Percentiles rank a stretch among this genome's conserved stretches.
These are phyloP conservation scores for Argentina silus DNA, from an alignment of 2,797 vertebrate genomes.

Conservation along the genomic window DNA sequence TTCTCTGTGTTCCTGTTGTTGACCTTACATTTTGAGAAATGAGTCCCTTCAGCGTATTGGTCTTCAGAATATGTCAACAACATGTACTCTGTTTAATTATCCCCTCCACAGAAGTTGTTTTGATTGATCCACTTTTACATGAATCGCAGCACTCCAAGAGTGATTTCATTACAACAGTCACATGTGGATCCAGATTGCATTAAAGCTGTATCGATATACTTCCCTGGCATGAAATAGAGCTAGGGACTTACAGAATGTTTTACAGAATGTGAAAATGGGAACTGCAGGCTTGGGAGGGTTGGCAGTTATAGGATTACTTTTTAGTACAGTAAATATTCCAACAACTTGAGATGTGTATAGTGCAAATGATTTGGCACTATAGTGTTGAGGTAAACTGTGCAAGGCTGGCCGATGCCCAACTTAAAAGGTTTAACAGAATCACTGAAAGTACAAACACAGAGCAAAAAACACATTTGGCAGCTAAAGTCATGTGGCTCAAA, in stretches of 20 bases:
- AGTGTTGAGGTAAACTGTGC: no score
- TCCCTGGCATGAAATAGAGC: slow-evolving; percentile 23
- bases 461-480: no score
- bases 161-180: slow-evolving; percentile 74
- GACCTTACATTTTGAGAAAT: no score
- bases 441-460: no score
- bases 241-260: not conserved
- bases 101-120: slow-evolving; percentile 57
- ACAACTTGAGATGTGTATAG: slow-evolving; percentile 1
- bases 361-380: slow-evolving; percentile 7
- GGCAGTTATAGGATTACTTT: slow-evolving; percentile 17
- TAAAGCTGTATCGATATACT: slow-evolving; percentile 58
- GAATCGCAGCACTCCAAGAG: slow-evolving; percentile 55
- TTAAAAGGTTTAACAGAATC: no score
- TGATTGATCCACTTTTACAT: slow-evolving; percentile 69
- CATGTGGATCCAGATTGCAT: slow-evolving; percentile 67
- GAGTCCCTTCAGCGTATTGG: no score
- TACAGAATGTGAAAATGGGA: not conserved
- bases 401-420: no score
- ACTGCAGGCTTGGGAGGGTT: slow-evolving; percentile 4
- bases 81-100: slow-evolving; percentile 55
- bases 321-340: slow-evolving; percentile 16
- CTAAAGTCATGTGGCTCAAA: no score
- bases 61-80: not conserved
- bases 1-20: no score